Evolutionary conservation across 2,113 vertebrate species (phyloP).

Genomic region (Rhagologus leucostigma): DNA sequence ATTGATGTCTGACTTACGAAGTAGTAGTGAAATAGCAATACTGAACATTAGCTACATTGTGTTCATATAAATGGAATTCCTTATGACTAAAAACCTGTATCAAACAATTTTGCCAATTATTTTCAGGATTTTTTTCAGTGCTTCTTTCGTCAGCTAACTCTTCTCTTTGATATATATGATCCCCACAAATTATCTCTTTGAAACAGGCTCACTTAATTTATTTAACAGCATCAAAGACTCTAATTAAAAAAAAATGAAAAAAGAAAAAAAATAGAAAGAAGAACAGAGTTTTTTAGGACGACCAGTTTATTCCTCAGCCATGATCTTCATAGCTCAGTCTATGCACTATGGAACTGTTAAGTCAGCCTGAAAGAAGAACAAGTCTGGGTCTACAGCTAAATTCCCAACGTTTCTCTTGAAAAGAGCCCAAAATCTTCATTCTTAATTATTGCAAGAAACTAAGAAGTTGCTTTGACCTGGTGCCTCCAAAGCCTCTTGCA

Average conservation of each 20-base stretch:
- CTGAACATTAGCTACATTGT: neutral
- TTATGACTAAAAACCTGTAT: slow-evolving; percentile 12
- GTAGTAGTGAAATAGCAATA: neutral
- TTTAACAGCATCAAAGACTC: slow-evolving; percentile 18
- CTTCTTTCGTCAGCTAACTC: neutral
- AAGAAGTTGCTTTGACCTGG: neutral
- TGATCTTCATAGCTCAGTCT: neutral
- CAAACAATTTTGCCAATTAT: neutral
- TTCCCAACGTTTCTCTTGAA: neutral
- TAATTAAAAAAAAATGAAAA: neutral
- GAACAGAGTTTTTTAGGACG: neutral
- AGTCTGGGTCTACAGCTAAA: neutral
- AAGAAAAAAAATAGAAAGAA: neutral
- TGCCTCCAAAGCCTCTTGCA: neutral
- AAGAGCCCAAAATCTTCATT: neutral
- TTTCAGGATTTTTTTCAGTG: neutral
- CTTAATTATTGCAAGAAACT: neutral
- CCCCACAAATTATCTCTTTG: neutral
- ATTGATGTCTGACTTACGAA: neutral
- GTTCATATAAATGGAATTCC: neutral
- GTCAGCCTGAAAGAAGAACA: neutral
- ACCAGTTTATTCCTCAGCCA: neutral
- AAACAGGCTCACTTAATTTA: neutral
- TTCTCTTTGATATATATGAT: neutral
- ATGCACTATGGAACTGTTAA: neutral